Evolutionary conservation across 2,888 invertebrate species (phyloP).

Genomic region (Agrypnus murinus): DNA sequence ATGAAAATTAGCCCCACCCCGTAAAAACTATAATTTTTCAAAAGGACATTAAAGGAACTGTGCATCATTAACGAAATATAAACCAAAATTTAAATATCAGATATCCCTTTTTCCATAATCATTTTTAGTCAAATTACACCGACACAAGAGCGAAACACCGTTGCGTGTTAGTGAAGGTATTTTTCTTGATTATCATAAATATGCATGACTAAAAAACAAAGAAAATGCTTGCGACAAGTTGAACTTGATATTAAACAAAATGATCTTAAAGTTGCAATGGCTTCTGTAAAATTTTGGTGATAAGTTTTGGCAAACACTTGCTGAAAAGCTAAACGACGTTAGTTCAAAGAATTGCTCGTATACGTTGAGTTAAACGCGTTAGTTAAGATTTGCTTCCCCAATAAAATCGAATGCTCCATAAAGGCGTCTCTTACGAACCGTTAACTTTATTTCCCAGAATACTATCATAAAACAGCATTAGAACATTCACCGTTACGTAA

Average conservation of each 20-base stretch:
- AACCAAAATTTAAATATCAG: conserved; percentile 32
- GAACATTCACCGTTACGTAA: conserved; percentile 45
- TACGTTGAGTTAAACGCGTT: conserved; percentile 47
- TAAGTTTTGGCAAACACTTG: conserved; percentile 41
- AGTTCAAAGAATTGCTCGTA: conserved; percentile 42
- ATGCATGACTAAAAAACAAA: conserved; percentile 43
- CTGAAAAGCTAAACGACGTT: conserved; percentile 34
- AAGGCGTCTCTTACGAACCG: conserved; percentile 52
- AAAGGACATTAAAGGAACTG: conserved; percentile 29
- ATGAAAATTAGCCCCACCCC: conserved; percentile 22
- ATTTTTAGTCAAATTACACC: conserved; percentile 36
- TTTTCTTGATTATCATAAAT: conserved; percentile 42
- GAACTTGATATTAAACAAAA: conserved; percentile 26
- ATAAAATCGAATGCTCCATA: conserved; percentile 52
- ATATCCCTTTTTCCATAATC: conserved; percentile 31
- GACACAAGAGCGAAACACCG: conserved; percentile 27
- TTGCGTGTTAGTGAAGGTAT: conserved; percentile 33
- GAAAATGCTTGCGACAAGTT: conserved; percentile 26
- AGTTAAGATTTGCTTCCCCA: conserved; percentile 51
- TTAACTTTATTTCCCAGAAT: conserved; percentile 52
- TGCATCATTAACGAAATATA: conserved; percentile 27
- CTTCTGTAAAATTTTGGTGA: conserved; percentile 3
- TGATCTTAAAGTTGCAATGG: conserved; percentile 14
- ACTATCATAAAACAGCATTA: conserved; percentile 46
- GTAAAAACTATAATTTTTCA: conserved; percentile 26